Evolutionary conservation across 2,888 invertebrate genomes (phyloP).

Genomic region (Phytoseiulus persimilis): DNA sequence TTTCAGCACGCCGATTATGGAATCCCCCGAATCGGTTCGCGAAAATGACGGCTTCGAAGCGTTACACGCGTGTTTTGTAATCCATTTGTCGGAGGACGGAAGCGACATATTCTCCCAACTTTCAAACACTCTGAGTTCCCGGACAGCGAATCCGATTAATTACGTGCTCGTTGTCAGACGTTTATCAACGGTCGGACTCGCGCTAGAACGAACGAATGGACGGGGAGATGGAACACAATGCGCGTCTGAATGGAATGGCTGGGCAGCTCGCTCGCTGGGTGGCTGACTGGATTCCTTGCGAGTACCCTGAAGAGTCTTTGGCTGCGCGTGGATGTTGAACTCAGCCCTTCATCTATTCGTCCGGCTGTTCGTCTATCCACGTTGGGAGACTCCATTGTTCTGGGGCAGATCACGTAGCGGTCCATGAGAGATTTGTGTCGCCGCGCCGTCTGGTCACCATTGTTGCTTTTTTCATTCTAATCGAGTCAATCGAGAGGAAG

Average conservation of each 20-base stretch:
- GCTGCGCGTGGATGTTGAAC: background rate
- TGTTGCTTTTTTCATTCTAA: background rate
- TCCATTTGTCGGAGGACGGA: background rate
- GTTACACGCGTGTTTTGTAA: background rate
- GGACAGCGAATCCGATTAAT: background rate
- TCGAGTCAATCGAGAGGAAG: background rate
- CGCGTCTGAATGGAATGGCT: background rate
- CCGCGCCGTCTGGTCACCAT: background rate
- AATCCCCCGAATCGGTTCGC: background rate
- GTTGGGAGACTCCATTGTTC: background rate
- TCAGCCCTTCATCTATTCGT: background rate
- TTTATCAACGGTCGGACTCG: background rate
- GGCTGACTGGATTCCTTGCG: background rate
- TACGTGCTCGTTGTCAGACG: background rate
- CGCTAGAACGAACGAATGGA: background rate
- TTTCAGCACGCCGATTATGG: background rate
- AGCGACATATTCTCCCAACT: background rate
- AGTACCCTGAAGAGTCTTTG: background rate
- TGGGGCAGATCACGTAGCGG: conserved; percentile 5
- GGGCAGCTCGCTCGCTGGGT: background rate
- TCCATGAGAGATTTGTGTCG: conserved; percentile 5
- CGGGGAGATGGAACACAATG: background rate
- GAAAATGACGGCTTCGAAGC: background rate
- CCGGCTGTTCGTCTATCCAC: background rate
- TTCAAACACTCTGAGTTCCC: background rate